These are phyloP conservation scores for Nothocercus nigrocapillus DNA, from an alignment of 2,113 vertebrate genomes.

Conservation along the genomic window DNA sequence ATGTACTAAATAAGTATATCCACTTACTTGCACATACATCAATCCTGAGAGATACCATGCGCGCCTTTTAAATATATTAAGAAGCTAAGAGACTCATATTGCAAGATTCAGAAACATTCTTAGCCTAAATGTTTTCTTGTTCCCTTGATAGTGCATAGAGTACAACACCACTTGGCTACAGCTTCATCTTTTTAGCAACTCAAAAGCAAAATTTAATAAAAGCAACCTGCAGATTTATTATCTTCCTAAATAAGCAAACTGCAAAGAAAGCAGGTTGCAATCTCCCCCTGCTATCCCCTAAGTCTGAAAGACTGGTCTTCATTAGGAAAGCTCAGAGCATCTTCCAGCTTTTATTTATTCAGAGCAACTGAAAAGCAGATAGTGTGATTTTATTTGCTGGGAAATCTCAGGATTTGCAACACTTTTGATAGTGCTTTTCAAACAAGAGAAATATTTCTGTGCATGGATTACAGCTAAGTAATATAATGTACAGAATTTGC, in stretches of 20 bases:
- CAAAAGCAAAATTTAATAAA: not conserved
- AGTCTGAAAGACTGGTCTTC: not conserved
- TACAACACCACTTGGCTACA: not conserved
- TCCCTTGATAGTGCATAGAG: not conserved
- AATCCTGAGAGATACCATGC: not conserved
- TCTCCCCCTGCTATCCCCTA: not conserved
- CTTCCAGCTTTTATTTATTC: not conserved
- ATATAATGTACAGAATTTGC: not conserved
- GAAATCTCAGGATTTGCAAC: not conserved
- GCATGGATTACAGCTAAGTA: not conserved
- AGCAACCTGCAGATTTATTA: not conserved
- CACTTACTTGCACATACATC: not conserved
- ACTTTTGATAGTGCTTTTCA: not conserved
- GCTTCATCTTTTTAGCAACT: not conserved
- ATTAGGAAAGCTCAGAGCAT: not conserved
- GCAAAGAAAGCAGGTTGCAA: not conserved
- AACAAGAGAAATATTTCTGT: not conserved
- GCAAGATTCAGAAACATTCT: not conserved
- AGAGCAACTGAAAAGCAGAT: not conserved
- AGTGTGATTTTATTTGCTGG: not conserved
- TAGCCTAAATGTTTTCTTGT: not conserved
- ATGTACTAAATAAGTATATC: not conserved
- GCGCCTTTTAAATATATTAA: not conserved
- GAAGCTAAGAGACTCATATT: not conserved
- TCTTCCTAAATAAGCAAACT: not conserved